These are phyloP conservation scores for Takifugu ocellatus DNA, from an alignment of 2,797 vertebrate genomes.

Conservation along the genomic window DNA sequence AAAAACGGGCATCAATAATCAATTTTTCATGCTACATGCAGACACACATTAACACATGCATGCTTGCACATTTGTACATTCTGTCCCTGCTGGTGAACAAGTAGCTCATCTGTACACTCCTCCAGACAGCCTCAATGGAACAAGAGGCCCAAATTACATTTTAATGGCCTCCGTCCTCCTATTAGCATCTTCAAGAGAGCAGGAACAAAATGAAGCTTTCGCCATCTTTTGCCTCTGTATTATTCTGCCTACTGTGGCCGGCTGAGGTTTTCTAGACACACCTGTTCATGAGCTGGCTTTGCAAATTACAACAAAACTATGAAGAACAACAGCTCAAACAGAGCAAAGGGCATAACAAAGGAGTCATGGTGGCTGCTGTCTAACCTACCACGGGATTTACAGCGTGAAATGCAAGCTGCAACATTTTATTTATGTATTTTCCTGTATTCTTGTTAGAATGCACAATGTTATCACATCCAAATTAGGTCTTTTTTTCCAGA, in stretches of 20 bases:
- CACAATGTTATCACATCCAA: no score
- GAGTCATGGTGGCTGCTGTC: no score
- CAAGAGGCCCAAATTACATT: constrained; percentile 65
- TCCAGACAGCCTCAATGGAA: constrained; percentile 59
- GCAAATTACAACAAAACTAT: background rate
- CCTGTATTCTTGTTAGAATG: no score
- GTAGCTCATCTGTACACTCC: constrained; percentile 56
- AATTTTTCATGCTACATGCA: constrained; percentile 53
- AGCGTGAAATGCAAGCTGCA: no score
- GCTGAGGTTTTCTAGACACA: constrained; percentile 27
- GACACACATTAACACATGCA: constrained; percentile 15
- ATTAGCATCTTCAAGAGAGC: constrained; percentile 45
- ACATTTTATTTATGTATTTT: no score
- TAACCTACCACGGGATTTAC: no score
- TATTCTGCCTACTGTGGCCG: constrained; percentile 41
- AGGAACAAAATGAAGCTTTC: constrained; percentile 54
- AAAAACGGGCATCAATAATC: constrained; percentile 61
- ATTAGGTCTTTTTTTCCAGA: no score
- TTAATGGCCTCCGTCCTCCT: constrained; percentile 65
- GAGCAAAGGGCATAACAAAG: no score
- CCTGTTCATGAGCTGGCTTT: background rate
- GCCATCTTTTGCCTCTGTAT: constrained; percentile 48
- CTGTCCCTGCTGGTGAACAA: constrained; percentile 36
- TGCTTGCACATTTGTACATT: constrained; percentile 2
- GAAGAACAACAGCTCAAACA: background rate